A percentile compares a stretch with the other conserved stretches of the same genome.
These are phyloP conservation scores for Cygnus atratus DNA, from an alignment of 2,113 vertebrate genomes.

Conservation along the genomic window DNA sequence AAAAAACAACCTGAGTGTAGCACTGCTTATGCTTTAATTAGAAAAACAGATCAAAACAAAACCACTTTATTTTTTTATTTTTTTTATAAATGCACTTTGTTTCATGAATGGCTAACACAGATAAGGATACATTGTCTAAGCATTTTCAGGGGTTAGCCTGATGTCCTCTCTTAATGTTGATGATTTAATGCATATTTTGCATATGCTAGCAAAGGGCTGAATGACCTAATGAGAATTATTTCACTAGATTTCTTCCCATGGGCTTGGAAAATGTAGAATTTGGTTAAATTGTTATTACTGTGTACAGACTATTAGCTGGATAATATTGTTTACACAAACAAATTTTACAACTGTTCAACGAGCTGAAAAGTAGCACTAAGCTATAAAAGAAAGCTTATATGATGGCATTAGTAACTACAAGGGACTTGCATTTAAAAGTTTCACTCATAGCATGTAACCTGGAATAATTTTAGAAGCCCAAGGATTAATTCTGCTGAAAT, in stretches of 20 bases:
- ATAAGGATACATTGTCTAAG: background rate
- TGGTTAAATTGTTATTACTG: background rate
- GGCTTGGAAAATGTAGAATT: background rate
- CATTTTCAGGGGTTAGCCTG: background rate
- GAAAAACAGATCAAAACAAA: fast-evolving
- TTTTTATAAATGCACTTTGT: background rate
- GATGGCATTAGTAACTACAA: background rate
- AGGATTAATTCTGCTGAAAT: background rate
- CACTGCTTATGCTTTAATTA: background rate
- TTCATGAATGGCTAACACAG: background rate
- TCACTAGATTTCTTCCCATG: background rate
- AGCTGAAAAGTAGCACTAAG: constrained; percentile 25
- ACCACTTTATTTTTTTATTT: background rate
- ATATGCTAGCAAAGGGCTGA: background rate
- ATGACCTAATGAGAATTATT: constrained; percentile 20
- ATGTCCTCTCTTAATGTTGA: background rate
- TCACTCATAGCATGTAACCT: background rate
- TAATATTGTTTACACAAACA: constrained; percentile 42
- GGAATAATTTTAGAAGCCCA: background rate
- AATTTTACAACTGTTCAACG: constrained; percentile 5
- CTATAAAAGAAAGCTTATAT: background rate
- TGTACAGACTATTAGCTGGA: constrained; percentile 13
- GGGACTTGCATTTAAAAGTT: background rate
- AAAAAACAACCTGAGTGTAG: background rate
- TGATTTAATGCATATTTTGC: background rate